Conservation (phyloP, 2,113 vertebrate genomes). For the Heterocephalus glaber region DNA sequence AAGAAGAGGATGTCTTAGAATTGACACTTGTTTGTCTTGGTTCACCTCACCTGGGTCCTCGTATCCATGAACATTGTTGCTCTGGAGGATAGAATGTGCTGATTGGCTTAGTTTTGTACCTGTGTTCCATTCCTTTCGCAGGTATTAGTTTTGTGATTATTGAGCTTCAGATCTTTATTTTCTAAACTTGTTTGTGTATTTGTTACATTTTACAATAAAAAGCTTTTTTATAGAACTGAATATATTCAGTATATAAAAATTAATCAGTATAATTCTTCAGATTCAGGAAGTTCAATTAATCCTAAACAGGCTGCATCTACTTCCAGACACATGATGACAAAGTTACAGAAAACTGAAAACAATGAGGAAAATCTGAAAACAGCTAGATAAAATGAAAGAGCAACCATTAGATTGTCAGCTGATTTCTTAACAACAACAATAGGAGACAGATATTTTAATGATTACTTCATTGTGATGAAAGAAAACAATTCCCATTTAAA, state of each 20-base stretch:
- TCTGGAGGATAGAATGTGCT: not conserved
- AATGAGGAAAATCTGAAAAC: not conserved
- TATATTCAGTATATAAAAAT: not conserved
- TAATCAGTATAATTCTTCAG: not conserved
- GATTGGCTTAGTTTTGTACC: not conserved
- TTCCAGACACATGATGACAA: not conserved
- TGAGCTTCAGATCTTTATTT: not conserved
- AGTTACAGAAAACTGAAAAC: conserved; percentile 10
- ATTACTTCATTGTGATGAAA: not conserved
- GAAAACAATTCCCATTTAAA: not conserved
- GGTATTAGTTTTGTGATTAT: conserved; percentile 11
- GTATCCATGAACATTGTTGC: not conserved
- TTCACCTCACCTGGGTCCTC: not conserved
- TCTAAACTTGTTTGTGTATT: not conserved
- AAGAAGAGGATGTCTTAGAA: not conserved
- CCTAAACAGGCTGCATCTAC: not conserved
- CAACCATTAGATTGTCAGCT: not conserved
- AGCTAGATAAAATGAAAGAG: conserved; percentile 21
- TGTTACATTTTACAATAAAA: not conserved
- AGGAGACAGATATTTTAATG: not conserved
- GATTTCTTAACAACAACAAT: not conserved
- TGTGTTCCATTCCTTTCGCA: not conserved
- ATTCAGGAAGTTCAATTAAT: conserved; percentile 16
- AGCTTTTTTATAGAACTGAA: not conserved
- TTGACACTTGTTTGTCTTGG: not conserved